Evolutionary conservation across 1,140 invertebrate genomes (phyloP).

Genomic region (Medauroidea extradentata): DNA sequence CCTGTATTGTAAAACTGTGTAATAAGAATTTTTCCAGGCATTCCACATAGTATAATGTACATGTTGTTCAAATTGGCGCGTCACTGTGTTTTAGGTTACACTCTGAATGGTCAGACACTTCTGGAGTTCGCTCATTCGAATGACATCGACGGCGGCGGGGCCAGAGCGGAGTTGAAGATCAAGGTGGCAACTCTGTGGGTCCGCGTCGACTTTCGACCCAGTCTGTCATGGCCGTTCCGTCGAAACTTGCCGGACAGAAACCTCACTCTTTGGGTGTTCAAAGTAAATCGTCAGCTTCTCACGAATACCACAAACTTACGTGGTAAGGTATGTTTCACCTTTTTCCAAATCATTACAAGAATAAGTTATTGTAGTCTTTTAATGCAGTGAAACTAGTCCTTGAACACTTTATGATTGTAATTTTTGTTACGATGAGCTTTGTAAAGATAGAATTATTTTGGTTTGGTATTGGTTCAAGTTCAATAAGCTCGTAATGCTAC

Average conservation of each 20-base stretch:
- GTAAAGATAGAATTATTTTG: too few species aligned
- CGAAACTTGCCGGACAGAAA: conserved; percentile 42
- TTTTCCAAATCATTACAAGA: too few species aligned
- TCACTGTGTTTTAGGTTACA: conserved; percentile 57
- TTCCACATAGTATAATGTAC: too few species aligned
- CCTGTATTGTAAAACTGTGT: too few species aligned
- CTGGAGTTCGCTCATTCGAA: conserved; percentile 73
- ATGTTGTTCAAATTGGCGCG: too few species aligned
- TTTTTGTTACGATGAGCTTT: too few species aligned
- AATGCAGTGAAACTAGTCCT: too few species aligned
- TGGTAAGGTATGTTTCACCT: conserved; percentile 48
- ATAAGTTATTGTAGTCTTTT: too few species aligned
- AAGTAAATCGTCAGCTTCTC: conserved; percentile 43
- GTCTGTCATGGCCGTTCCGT: conserved; percentile 23
- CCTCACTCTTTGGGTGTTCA: conserved; percentile 63
- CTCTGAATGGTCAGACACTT: conserved; percentile 75
- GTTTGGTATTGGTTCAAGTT: too few species aligned
- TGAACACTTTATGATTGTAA: too few species aligned
- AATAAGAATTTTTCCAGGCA: too few species aligned
- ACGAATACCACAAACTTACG: conserved; percentile 53
- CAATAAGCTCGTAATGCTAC: too few species aligned
- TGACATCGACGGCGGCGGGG: conserved; percentile 44
- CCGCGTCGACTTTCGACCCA: conserved; percentile 57
- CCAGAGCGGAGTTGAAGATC: conserved; percentile 54
- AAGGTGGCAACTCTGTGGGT: conserved; percentile 73